Percentiles rank a stretch among this genome's conserved stretches.
Evolutionary conservation across 2,888 invertebrate genomes (phyloP).

Genomic region (Spodoptera picta): DNA sequence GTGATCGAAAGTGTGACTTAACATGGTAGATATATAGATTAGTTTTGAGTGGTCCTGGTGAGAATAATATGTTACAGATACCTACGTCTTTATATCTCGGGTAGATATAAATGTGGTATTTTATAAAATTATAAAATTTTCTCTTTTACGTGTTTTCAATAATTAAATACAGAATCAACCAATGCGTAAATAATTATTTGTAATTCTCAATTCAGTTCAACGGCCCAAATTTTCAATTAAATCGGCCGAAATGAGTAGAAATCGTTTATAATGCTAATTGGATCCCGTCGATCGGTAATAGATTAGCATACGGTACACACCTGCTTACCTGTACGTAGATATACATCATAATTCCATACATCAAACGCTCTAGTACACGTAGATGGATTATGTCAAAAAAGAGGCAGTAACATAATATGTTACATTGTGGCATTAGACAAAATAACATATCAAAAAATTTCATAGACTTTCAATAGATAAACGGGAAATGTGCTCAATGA

Average conservation of each 20-base stretch:
- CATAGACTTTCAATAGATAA: too few species aligned
- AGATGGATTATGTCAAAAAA: conserved; percentile 28
- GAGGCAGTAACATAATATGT: conserved; percentile 11
- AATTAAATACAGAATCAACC: too few species aligned
- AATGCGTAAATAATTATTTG: too few species aligned
- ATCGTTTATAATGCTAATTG: conserved; percentile 56
- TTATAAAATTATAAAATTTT: too few species aligned
- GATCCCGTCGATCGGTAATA: conserved; percentile 44
- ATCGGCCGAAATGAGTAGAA: conserved; percentile 32
- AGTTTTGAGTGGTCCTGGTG: not conserved
- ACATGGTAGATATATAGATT: not conserved
- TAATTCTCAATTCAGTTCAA: conserved; percentile 1
- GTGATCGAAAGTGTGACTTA: too few species aligned
- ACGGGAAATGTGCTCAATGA: too few species aligned
- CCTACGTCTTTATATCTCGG: too few species aligned
- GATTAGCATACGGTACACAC: conserved; percentile 46
- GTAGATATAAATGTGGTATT: too few species aligned
- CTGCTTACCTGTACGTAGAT: conserved; percentile 14
- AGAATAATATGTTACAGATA: too few species aligned
- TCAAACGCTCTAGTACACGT: conserved; percentile 11
- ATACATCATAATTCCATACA: conserved; percentile 9
- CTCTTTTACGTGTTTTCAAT: too few species aligned
- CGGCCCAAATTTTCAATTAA: conserved; percentile 39
- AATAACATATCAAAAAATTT: too few species aligned
- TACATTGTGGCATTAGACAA: too few species aligned